Evolutionary conservation across 2,888 invertebrate genomes (phyloP).

Genomic region (Tetropium fuscum): DNA sequence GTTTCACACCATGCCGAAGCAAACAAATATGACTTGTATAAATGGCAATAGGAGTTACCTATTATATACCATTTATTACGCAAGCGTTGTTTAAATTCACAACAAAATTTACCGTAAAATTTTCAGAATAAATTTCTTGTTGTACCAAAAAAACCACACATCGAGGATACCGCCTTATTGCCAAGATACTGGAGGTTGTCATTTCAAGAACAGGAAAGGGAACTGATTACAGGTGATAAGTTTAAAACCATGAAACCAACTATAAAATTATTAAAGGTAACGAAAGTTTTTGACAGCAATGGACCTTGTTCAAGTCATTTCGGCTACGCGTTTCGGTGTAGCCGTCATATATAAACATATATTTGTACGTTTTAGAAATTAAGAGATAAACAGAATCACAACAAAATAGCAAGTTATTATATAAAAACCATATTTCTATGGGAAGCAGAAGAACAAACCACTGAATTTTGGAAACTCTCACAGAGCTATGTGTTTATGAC

Average conservation of each 20-base stretch:
- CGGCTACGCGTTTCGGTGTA: slow-evolving; percentile 11
- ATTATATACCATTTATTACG: too few species aligned
- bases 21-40: too few species aligned
- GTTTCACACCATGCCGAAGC: too few species aligned
- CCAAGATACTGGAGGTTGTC: slow-evolving; percentile 61
- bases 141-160: slow-evolving; percentile 58
- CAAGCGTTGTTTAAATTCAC: too few species aligned
- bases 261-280: slow-evolving; percentile 58
- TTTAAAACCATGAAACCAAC: slow-evolving; percentile 56
- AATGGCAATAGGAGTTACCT: too few species aligned
- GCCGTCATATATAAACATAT: slow-evolving; percentile 37
- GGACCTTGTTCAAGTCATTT: too few species aligned
- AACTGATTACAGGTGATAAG: slow-evolving; percentile 50
- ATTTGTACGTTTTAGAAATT: slow-evolving; percentile 66
- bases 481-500: slow-evolving; percentile 56
- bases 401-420: slow-evolving; percentile 64
- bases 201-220: slow-evolving; percentile 64
- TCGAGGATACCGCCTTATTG: slow-evolving; percentile 20
- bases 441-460: slow-evolving; percentile 51
- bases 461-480: slow-evolving; percentile 48
- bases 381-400: slow-evolving; percentile 59
- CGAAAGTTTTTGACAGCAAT: neutral
- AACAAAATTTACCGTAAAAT: too few species aligned
- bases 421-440: slow-evolving; percentile 66
- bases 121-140: slow-evolving; percentile 54